Base-by-base conservation (phyloP, 1,140 invertebrate species). In the Phenacoccus solenopsis region DNA sequence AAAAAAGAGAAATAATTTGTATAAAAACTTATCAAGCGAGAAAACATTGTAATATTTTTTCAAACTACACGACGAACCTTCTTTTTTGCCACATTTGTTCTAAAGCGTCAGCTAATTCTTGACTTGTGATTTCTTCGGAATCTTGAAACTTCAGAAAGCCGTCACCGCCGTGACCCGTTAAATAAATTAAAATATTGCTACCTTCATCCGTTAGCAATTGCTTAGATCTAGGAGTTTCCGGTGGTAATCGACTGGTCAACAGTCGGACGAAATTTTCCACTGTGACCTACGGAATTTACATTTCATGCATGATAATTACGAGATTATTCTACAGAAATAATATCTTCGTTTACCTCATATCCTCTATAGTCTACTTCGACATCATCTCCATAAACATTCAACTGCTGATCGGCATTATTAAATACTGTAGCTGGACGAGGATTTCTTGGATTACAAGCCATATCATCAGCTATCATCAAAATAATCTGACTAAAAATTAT, bases 61-160 rank as follows among this genome's bases (percentile, higher is more conserved):
- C 38, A n/a, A n/a, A n/a, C n/a, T 49, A 49, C 5, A 49, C 16
- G 5, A 5, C 13, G 5, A 2, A 93, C 88, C 95, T 88, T 79
- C 90, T 86, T 78, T 98, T 98, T 76, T 98, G 93, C 91, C 94
- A 98, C 98, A 99, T 99, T 81, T 99, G 96, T 79, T 99, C 94
- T 72, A 99, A 85, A 28, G 97, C 96, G 86, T 99, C 96, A 20
- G 95, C 96, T 73, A 99, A 81, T 78, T 99, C 98, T 76, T 97
- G 90, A 80, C 92, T 97, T n/a, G 96, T 98, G 12, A 99, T 93
- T 82, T 99, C 98, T 79, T 98, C 96, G 0, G 95, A 93, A 81
- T 99, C 98, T 84, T 99, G 98, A 78, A 99, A 99, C 80, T 99
- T 99, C 0, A 99, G 81, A 78, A 99, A 99, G 0, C 96, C 96